phyloP scores from a whole-genome alignment of 2,113 vertebrate genomes.

The Chlorocebus sabaeus region DNA sequence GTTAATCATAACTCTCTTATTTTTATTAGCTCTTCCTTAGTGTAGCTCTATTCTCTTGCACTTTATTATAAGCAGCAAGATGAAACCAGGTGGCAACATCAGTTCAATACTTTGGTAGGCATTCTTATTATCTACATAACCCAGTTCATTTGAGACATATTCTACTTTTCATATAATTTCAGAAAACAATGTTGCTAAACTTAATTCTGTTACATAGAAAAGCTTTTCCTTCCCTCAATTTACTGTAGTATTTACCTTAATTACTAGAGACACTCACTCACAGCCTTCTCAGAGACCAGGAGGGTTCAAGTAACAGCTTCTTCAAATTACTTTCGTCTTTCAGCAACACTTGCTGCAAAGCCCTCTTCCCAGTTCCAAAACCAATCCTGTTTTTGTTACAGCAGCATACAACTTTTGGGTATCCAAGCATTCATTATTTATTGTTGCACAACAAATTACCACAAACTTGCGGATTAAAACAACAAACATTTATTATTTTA shows the following conservation, averaged over 20 bases:
- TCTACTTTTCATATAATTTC: not conserved
- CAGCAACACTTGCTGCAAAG: not conserved
- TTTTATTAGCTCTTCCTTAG: too few species aligned
- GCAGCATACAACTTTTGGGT: not conserved
- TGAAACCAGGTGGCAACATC: too few species aligned
- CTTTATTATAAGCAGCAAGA: too few species aligned
- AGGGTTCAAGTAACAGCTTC: not conserved
- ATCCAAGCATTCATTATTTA: not conserved
- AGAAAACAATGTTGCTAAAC: not conserved
- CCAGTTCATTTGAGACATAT: not conserved
- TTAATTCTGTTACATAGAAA: not conserved
- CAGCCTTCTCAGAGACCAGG: not conserved
- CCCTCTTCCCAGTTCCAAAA: not conserved
- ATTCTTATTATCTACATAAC: not conserved
- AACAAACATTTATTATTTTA: not conserved
- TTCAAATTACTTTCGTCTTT: not conserved
- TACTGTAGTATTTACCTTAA: not conserved
- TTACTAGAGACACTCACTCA: not conserved
- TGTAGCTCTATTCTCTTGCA: too few species aligned
- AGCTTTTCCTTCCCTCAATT: not conserved
- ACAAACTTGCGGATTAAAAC: not conserved
- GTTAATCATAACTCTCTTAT: too few species aligned
- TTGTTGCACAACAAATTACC: not conserved
- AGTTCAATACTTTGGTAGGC: not conserved
- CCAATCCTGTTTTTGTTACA: not conserved